These are phyloP conservation scores for Pampus argenteus DNA, from an alignment of 2,797 vertebrate genomes.

Conservation along the genomic window DNA sequence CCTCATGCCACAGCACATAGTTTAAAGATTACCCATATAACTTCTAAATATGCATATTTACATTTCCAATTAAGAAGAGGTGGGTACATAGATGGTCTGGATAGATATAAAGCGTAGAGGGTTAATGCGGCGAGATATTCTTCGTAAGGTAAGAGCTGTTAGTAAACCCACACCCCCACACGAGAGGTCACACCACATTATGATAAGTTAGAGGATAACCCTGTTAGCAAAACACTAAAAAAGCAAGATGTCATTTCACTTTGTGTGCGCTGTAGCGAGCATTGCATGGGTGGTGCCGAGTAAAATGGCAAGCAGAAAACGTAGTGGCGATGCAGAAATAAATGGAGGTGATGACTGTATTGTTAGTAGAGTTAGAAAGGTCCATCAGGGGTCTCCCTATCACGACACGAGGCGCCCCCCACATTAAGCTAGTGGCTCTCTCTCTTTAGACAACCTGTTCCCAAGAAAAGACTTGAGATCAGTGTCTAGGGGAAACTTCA, in stretches of 20 bases:
- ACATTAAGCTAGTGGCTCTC: constrained; percentile 15
- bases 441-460: constrained; percentile 25
- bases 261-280: constrained; percentile 43
- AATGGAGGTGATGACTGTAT: constrained; percentile 45
- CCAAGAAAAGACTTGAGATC: constrained; percentile 51
- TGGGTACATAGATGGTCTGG: constrained; percentile 47
- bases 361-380: constrained; percentile 73
- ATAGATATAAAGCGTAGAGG: constrained; percentile 51
- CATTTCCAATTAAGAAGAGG: constrained; percentile 62
- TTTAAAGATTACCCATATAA: constrained; percentile 62
- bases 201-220: constrained; percentile 51
- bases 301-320: constrained; percentile 57
- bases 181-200: constrained; percentile 47
- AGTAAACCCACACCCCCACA: constrained; percentile 44
- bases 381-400: constrained; percentile 65
- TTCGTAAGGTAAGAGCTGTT: constrained; percentile 60
- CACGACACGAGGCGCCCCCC: constrained; percentile 13
- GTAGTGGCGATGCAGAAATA: constrained; percentile 58
- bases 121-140: constrained; percentile 57
- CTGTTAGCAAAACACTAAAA: constrained; percentile 59
- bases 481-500: constrained; percentile 63
- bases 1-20: constrained; percentile 80
- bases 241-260: constrained; percentile 53
- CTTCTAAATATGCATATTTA: constrained; percentile 75
- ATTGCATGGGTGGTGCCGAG: constrained; percentile 45